Base-by-base conservation (phyloP, 2,888 invertebrate species). In the Minunthozetes semirufus region DNA sequence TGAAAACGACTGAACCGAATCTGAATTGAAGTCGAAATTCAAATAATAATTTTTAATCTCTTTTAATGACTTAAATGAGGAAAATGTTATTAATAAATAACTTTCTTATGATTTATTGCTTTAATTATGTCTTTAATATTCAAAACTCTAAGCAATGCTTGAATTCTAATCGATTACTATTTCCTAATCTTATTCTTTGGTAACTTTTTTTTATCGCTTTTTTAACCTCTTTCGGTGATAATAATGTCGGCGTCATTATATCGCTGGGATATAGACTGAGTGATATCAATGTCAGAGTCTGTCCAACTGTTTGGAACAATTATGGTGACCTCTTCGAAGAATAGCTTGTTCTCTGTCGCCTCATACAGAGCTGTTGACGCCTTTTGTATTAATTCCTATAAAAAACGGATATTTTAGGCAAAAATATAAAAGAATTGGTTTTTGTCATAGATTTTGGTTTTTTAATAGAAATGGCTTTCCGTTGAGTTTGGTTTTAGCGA, bases 261-360 rank as follows among this genome's bases (percentile, higher is more conserved):
- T 25, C 50, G 5, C 13, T n/a, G 15, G 33, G 29, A 46, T 27
- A 27, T 15, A 19, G 22, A n/a, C 22, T 9, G 9, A 13, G 22
- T 11, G 56, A 1, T 27, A 59, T 17, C 13, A 3, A 59, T 59
- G n/a, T n/a, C 13, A 27, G 27, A 27, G 50, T n/a, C 56, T 33
- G 74, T 71, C 78, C 78, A 78, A 22, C 46, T 29, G 0, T 50
- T 27, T 0, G 78, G 78, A 15, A 78, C 53, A 17, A 71, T 22
- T 50, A 78, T 68, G 17, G 74, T 75, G 29, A 78, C 78, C n/a
- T 66, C 71, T 22, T 50, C 63, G 17, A 76, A 59, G 25, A 72
- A 75, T 17, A 77, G 66, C 19, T 38, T 25, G 13, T 63, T 11
- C 1, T 74, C 77, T 17, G 75, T 66, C 9, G 77, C 59, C 17